These are phyloP conservation scores for Drosophila arawakana DNA, from an alignment of 1,140 invertebrate species.

Conservation along the genomic window DNA sequence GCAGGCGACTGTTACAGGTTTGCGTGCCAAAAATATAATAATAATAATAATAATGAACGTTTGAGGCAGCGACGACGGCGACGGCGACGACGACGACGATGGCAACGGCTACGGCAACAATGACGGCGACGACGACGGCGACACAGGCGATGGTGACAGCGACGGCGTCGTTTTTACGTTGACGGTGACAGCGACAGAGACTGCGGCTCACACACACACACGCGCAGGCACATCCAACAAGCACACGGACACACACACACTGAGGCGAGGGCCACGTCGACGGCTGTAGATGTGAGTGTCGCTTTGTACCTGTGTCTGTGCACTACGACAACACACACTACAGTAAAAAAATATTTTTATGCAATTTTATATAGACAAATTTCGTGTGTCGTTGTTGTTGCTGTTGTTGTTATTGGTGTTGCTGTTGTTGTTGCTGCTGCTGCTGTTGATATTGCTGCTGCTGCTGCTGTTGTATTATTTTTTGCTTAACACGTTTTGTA, in stretches of 20 bases:
- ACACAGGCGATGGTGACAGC: not conserved
- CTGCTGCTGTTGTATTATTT: constrained; percentile 54
- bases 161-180: constrained; percentile 40
- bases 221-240: constrained; percentile 23
- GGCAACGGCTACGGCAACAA: constrained; percentile 8
- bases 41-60: constrained; percentile 59
- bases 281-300: constrained; percentile 43
- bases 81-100: constrained; percentile 8
- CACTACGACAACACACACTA: constrained; percentile 44
- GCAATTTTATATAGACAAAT: constrained; percentile 77
- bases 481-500: constrained; percentile 79
- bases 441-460: constrained; percentile 21
- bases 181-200: constrained; percentile 44
- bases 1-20: constrained; percentile 57
- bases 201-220: constrained; percentile 42
- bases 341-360: constrained; percentile 81
- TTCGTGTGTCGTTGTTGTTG: constrained; percentile 55
- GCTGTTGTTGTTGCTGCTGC: constrained; percentile 36
- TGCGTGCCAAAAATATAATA: constrained; percentile 75
- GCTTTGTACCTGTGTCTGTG: constrained; percentile 53
- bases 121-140: constrained; percentile 9
- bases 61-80: constrained; percentile 35
- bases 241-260: constrained; percentile 46
- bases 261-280: constrained; percentile 65
- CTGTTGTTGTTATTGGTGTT: constrained; percentile 47